These are phyloP conservation scores for Montipora sp. DNA, from an alignment of 64 coral and sea anemone species.

Conservation along the genomic window DNA sequence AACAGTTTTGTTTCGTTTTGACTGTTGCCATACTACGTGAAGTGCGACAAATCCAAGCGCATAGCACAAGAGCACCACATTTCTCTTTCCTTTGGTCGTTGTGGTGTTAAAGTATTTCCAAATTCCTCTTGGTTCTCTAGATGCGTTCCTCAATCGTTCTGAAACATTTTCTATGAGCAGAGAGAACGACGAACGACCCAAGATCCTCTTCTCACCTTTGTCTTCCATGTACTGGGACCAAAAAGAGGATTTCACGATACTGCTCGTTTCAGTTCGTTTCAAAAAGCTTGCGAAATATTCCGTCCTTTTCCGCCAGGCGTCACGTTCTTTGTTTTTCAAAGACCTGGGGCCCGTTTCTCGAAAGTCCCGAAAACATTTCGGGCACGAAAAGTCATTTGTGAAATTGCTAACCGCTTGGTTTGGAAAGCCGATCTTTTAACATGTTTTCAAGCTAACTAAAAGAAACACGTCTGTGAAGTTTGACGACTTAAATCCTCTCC, in stretches of 20 bases:
- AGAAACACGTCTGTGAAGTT: too few relatives aligned
- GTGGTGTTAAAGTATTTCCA: slow-evolving; percentile 57
- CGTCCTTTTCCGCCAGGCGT: slow-evolving; percentile 6
- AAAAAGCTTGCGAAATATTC: background rate
- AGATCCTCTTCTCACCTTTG: slow-evolving; percentile 6
- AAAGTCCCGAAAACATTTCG: too few relatives aligned
- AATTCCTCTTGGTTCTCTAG: slow-evolving; percentile 15
- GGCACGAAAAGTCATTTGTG: too few relatives aligned
- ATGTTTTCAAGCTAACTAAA: too few relatives aligned
- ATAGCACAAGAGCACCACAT: slow-evolving; percentile 59
- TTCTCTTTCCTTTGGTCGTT: slow-evolving; percentile 54
- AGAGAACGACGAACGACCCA: background rate
- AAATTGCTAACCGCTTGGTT: too few relatives aligned
- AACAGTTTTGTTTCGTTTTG: slow-evolving; percentile 9
- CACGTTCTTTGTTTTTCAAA: background rate
- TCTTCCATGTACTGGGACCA: background rate
- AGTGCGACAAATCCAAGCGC: slow-evolving; percentile 60
- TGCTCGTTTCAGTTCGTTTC: too few relatives aligned
- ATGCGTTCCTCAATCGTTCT: background rate
- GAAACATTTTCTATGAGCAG: slow-evolving; percentile 1
- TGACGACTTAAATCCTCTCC: too few relatives aligned
- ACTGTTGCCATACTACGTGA: slow-evolving; percentile 58
- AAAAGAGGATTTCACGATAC: background rate
- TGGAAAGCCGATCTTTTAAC: too few relatives aligned
- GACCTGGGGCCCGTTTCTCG: too few relatives aligned